A percentile compares a stretch with the other conserved stretches of the same genome.
phyloP scores from a whole-genome alignment of 2,113 vertebrate genomes.

The Entelurus aequoreus region DNA sequence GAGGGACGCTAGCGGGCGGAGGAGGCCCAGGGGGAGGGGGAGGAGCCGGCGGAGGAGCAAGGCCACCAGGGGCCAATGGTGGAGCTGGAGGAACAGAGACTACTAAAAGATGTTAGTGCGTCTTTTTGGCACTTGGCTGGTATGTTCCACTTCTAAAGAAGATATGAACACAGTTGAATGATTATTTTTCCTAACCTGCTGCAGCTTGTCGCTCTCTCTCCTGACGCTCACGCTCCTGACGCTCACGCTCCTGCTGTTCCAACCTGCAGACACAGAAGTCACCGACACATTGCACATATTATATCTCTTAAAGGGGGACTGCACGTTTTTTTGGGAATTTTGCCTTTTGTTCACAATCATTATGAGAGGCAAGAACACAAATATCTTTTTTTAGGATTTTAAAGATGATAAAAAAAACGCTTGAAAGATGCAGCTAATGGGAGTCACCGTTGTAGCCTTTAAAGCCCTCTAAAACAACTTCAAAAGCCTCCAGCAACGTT shows the following conservation, averaged over 20 bases:
- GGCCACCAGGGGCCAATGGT: conserved; percentile 43
- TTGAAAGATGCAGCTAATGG: too few species aligned
- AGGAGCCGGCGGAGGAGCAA: conserved; percentile 55
- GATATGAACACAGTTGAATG: conserved; percentile 6
- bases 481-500: too few species aligned
- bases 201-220: conserved; percentile 66
- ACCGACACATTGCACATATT: background rate
- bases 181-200: conserved; percentile 63
- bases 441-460: too few species aligned
- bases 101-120: conserved; percentile 15
- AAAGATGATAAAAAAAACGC: too few species aligned
- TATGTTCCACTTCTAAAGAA: too few species aligned
- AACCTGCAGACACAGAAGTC: conserved; percentile 45
- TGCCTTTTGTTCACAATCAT: too few species aligned
- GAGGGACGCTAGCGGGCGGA: conserved; percentile 48
- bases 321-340: too few species aligned
- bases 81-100: conserved; percentile 52
- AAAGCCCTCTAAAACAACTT: too few species aligned
- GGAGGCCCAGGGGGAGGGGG: conserved; percentile 71
- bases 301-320: background rate
- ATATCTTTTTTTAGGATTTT: too few species aligned
- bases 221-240: conserved; percentile 64
- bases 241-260: conserved; percentile 71
- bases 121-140: background rate
- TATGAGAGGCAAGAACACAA: too few species aligned